Percentiles rank a stretch among this genome's conserved stretches.
Evolutionary conservation across 2,888 invertebrate genomes (phyloP).

Genomic region (Lasius fuliginosus): DNA sequence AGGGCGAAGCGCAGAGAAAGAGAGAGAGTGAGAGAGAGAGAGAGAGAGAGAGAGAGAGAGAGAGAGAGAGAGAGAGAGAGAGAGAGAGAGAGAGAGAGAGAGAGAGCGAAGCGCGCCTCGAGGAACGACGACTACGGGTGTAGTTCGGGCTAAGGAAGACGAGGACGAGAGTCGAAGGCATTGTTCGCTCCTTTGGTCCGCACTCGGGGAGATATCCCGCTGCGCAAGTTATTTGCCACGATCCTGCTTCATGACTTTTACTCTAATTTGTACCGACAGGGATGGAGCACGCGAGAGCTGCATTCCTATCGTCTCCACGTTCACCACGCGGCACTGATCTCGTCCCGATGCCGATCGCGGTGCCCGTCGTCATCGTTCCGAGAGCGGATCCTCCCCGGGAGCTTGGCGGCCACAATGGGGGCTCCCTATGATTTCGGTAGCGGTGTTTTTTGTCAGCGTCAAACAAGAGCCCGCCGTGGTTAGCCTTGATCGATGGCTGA

Average conservation of each 20-base stretch:
- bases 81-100: not conserved
- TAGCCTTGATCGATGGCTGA: conserved; percentile 82
- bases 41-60: not conserved
- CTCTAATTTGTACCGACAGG: conserved; percentile 86
- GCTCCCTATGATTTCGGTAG: conserved; percentile 82
- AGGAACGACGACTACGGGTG: conserved; percentile 20
- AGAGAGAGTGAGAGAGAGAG: not conserved
- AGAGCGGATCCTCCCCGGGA: conserved; percentile 55
- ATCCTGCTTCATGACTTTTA: conserved; percentile 85
- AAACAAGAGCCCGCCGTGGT: conserved; percentile 79
- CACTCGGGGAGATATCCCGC: conserved; percentile 79
- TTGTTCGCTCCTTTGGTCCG: conserved; percentile 75
- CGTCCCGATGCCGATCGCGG: conserved; percentile 45
- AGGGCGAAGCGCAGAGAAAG: conserved; percentile 11
- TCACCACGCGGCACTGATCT: conserved; percentile 46
- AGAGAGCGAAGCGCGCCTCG: not conserved
- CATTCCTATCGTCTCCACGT: conserved; percentile 78
- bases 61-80: not conserved
- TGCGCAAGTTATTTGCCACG: conserved; percentile 84
- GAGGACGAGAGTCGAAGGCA: conserved; percentile 61
- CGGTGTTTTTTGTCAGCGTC: conserved; percentile 81
- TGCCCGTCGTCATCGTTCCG: conserved; percentile 46
- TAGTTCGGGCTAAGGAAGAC: conserved; percentile 60
- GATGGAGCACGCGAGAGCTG: conserved; percentile 83
- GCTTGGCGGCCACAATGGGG: conserved; percentile 75